A percentile compares a stretch with the other conserved stretches of the same genome.
Conservation (phyloP, 53 echinoderm and acorn worm genomes). For the Antedon mediterranea region DNA sequence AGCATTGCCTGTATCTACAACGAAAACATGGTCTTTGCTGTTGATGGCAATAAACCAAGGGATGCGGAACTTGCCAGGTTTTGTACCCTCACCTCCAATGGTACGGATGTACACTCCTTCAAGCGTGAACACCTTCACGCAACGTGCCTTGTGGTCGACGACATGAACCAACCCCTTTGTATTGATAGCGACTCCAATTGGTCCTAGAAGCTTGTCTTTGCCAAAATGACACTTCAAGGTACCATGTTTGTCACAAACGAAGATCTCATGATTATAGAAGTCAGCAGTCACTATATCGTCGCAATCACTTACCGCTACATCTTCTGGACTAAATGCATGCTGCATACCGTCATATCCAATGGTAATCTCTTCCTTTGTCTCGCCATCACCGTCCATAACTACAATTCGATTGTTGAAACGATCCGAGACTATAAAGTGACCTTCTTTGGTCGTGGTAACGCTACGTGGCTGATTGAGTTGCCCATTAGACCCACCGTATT, state of each 20-base stretch:
- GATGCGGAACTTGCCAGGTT: background rate
- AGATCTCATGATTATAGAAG: background rate
- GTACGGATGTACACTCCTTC: background rate
- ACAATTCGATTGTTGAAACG: background rate
- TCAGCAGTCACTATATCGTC: background rate
- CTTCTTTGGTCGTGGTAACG: background rate
- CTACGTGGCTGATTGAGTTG: background rate
- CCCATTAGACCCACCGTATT: background rate
- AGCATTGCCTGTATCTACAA: background rate
- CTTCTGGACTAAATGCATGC: background rate
- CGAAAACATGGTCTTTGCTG: background rate
- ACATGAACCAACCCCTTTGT: background rate
- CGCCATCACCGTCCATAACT: background rate
- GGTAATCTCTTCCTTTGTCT: background rate
- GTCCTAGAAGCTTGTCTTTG: background rate
- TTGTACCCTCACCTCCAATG: background rate
- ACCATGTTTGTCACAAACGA: background rate
- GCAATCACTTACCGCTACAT: background rate
- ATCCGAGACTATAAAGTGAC: background rate
- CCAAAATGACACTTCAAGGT: background rate
- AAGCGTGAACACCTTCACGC: background rate
- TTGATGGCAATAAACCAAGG: background rate
- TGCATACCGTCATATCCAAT: background rate
- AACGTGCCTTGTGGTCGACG: background rate
- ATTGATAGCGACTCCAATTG: background rate